Evolutionary conservation across 1,140 invertebrate species (phyloP).

Genomic region (Euborellia annulipes): DNA sequence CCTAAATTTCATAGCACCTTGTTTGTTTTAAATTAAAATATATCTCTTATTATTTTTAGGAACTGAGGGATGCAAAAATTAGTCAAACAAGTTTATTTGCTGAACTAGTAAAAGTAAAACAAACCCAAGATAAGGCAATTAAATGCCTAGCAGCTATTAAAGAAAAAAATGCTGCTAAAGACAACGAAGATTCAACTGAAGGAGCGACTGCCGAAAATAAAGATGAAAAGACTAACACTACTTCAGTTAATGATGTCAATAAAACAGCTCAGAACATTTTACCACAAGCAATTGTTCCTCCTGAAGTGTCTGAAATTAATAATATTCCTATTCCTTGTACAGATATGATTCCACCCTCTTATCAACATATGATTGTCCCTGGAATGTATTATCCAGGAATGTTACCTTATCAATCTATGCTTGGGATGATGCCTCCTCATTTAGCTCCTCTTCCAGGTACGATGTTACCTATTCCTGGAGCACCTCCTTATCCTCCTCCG

Average conservation of each 20-base stretch:
- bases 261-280: neutral
- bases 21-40: no score
- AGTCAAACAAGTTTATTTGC: constrained; percentile 74
- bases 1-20: no score
- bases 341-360: constrained; percentile 5
- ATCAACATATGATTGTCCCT: no score
- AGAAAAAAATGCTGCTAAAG: constrained; percentile 38
- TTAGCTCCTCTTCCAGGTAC: no score
- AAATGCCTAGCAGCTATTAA: constrained; percentile 49
- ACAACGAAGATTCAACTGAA: constrained; percentile 11
- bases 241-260: constrained; percentile 6
- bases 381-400: no score
- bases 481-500: no score
- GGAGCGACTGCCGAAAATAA: no score
- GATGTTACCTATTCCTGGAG: no score
- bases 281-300: no score
- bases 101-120: constrained; percentile 68
- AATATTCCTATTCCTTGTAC: constrained; percentile 42
- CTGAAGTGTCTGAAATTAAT: constrained; percentile 7
- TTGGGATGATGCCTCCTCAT: no score
- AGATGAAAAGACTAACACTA: no score
- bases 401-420: no score
- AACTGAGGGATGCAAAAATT: constrained; percentile 39
- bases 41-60: neutral
- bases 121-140: constrained; percentile 55